Evolutionary conservation across 2,888 invertebrate species (phyloP).

Genomic region (Patella depressa): DNA sequence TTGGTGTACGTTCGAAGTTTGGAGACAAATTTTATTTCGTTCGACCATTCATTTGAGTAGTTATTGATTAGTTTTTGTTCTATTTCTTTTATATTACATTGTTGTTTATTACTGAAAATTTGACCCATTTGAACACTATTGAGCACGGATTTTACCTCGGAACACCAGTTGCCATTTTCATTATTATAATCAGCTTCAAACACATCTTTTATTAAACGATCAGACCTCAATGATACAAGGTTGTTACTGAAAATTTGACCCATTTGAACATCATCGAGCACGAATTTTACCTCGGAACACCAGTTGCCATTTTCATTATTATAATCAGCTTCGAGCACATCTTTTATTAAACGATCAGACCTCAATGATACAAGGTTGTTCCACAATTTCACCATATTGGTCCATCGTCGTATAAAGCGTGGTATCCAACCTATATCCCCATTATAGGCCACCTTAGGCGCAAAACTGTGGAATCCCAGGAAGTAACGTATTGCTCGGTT

Average conservation of each 20-base stretch:
- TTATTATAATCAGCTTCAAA: not conserved
- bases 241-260: not conserved
- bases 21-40: not conserved
- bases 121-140: not conserved
- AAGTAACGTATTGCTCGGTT: no score
- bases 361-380: not conserved
- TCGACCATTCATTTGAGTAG: not conserved
- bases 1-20: no score
- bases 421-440: not conserved
- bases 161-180: not conserved
- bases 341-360: not conserved
- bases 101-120: not conserved
- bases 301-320: not conserved
- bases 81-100: not conserved
- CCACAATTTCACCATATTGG: not conserved
- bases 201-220: not conserved
- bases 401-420: not conserved
- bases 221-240: not conserved
- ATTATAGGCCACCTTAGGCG: not conserved
- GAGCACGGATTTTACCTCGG: not conserved
- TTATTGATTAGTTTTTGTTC: not conserved
- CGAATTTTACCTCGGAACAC: not conserved
- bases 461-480: no score
- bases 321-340: not conserved
- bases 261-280: not conserved